Percentiles rank a stretch among this genome's conserved stretches.
Evolutionary conservation across 2,113 vertebrate genomes (phyloP).

Genomic region (Phalacrocorax aristotelis): DNA sequence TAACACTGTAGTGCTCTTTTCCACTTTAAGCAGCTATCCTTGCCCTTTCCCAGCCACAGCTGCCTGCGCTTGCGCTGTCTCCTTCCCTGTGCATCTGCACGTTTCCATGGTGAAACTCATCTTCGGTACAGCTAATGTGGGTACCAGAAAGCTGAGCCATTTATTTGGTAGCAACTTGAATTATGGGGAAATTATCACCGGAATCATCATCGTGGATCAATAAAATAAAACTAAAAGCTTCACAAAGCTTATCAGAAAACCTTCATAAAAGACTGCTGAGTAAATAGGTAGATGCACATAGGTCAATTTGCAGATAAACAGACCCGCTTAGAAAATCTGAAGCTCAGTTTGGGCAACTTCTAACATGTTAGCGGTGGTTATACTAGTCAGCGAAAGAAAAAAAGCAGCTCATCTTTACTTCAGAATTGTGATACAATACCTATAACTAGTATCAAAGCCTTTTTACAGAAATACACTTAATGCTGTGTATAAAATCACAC

Average conservation of each 20-base stretch:
- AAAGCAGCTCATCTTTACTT: not conserved
- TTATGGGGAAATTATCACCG: not conserved
- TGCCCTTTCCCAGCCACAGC: not conserved
- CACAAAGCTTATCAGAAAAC: not conserved
- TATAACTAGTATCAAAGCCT: not conserved
- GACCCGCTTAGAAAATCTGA: not conserved
- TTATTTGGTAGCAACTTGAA: not conserved
- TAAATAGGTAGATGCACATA: not conserved
- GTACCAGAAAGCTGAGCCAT: not conserved
- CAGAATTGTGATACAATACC: not conserved
- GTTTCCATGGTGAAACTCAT: not conserved
- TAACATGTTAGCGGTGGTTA: not conserved
- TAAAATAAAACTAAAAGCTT: not conserved
- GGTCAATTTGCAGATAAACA: not conserved
- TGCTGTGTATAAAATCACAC: not conserved
- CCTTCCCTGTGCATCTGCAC: not conserved
- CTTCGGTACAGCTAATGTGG: fast-evolving
- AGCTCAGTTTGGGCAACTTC: not conserved
- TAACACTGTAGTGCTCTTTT: not conserved
- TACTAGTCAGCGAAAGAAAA: not conserved
- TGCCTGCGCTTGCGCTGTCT: not conserved
- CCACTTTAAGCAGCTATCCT: not conserved
- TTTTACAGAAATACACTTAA: not conserved
- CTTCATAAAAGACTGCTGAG: not conserved
- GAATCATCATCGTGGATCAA: not conserved